Evolutionary conservation across 2,888 invertebrate genomes (phyloP).

Genomic region (Cheilosia impressa): DNA sequence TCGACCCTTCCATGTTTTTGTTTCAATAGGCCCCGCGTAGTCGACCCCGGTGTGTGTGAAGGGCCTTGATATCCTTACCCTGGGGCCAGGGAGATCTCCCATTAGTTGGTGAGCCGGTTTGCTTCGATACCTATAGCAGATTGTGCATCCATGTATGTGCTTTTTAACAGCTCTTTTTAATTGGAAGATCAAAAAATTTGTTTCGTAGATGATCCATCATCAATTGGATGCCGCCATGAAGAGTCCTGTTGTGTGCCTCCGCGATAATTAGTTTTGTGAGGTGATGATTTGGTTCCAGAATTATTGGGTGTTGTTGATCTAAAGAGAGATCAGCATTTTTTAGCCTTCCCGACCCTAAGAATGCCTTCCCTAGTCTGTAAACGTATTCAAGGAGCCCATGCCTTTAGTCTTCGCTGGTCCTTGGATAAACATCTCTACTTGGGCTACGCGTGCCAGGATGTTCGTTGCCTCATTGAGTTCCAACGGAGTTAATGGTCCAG

Average conservation of each 20-base stretch:
- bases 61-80: too few relatives aligned
- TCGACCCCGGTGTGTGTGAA: too few relatives aligned
- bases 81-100: neutral
- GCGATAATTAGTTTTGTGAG: neutral
- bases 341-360: neutral
- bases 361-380: neutral
- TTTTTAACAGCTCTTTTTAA: too few relatives aligned
- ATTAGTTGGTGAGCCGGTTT: neutral
- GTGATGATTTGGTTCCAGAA: neutral
- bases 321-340: neutral
- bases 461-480: conserved; percentile 3
- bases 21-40: too few relatives aligned
- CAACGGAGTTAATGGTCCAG: neutral
- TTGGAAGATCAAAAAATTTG: too few relatives aligned
- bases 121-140: neutral
- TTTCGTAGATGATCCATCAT: neutral
- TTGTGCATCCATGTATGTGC: neutral
- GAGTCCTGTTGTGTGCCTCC: neutral
- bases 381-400: conserved; percentile 8
- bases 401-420: neutral
- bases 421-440: conserved; percentile 1
- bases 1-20: too few relatives aligned
- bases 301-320: neutral
- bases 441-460: neutral
- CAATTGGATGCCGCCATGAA: neutral